Conservation (phyloP, 2,888 invertebrate genomes). For the Desoria tigrina region DNA sequence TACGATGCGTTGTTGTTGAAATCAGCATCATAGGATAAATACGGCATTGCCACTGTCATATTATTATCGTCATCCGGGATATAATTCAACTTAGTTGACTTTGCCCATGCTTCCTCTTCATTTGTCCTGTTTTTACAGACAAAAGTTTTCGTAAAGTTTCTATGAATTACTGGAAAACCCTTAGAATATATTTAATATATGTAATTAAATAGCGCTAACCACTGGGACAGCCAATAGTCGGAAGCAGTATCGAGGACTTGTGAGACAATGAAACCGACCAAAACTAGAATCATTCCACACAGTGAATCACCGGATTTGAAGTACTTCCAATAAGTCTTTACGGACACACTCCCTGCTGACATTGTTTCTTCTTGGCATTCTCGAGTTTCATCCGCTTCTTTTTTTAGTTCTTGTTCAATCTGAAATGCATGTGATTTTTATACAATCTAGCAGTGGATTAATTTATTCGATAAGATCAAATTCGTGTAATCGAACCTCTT, state of each 20-base stretch:
- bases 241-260: slow-evolving; percentile 40
- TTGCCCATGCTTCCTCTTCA: slow-evolving; percentile 22
- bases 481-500: slow-evolving; percentile 29
- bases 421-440: not conserved
- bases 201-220: slow-evolving; percentile 29
- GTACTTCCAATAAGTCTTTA: slow-evolving; percentile 58
- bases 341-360: slow-evolving; percentile 47
- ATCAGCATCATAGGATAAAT: too few relatives aligned
- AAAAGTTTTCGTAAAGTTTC: slow-evolving; percentile 3
- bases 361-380: slow-evolving; percentile 45
- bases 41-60: too few relatives aligned
- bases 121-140: slow-evolving; percentile 22
- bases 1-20: not conserved
- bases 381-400: slow-evolving; percentile 31
- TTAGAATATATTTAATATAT: too few relatives aligned
- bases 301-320: slow-evolving; percentile 45
- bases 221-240: slow-evolving; percentile 47
- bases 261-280: slow-evolving; percentile 38
- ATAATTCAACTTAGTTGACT: slow-evolving; percentile 15
- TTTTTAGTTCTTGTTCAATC: slow-evolving; percentile 34
- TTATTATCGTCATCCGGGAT: not conserved
- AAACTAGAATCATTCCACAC: slow-evolving; percentile 25
- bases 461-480: too few relatives aligned
- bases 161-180: too few relatives aligned
- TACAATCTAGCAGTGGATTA: too few relatives aligned